Evolutionary conservation across 2,888 invertebrate genomes (phyloP).

Genomic region (Metacarcinus magister): DNA sequence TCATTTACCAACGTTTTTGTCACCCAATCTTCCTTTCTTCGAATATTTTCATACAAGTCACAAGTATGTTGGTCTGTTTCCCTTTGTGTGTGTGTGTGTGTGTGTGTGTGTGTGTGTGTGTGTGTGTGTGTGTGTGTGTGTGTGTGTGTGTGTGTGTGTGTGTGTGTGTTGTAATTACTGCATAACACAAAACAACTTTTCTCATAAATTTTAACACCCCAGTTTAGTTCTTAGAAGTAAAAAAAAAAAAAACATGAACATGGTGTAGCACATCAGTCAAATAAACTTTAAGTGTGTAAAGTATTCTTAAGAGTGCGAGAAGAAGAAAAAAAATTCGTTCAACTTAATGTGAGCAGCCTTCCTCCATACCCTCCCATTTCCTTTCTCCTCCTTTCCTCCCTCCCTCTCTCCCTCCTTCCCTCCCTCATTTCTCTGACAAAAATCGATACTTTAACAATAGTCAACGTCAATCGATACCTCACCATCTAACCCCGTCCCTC

Average conservation of each 20-base stretch:
- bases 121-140: constrained; percentile 52
- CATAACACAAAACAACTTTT: constrained; percentile 8
- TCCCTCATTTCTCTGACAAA: background rate
- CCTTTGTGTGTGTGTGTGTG: background rate
- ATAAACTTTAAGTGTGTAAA: background rate
- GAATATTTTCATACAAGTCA: background rate
- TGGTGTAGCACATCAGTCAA: background rate
- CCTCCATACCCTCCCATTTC: background rate
- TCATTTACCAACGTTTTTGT: constrained; percentile 27
- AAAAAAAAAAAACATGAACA: background rate
- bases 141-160: constrained; percentile 40
- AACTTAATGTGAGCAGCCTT: constrained; percentile 38
- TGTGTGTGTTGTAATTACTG: constrained; percentile 16
- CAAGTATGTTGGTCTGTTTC: background rate
- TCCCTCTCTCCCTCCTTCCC: background rate
- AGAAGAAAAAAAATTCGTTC: background rate
- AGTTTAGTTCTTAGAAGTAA: constrained; percentile 14
- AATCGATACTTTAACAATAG: background rate
- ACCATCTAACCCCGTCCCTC: background rate
- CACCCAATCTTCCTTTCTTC: constrained; percentile 8
- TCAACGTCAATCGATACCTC: background rate
- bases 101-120: constrained; percentile 53
- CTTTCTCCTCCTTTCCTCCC: background rate
- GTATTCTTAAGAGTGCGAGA: background rate
- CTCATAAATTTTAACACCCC: background rate